A percentile compares a stretch with the other conserved stretches of the same genome.
Conservation (phyloP, 2,888 invertebrate genomes). For the Uropetala carovei region DNA sequence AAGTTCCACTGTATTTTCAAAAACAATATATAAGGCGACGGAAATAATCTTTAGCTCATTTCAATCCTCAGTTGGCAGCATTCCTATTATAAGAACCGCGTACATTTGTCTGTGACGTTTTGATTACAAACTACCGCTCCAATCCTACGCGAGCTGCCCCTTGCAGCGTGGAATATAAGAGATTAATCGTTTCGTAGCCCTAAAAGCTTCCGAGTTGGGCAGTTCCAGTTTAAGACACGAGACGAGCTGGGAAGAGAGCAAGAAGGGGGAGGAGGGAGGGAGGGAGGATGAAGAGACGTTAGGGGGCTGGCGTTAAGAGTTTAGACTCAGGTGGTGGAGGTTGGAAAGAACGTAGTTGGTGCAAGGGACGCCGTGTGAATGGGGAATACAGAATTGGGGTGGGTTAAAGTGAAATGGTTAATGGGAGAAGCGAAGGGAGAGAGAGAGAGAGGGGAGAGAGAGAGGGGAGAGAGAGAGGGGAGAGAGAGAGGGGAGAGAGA, state of each 20-base stretch:
- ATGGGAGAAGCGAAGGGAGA: neutral
- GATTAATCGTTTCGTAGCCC: constrained; percentile 1
- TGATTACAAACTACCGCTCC: neutral
- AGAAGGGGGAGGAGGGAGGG: too few species aligned
- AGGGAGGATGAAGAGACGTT: neutral
- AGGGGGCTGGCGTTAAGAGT: neutral
- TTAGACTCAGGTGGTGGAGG: neutral
- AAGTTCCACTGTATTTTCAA: too few species aligned
- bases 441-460: neutral
- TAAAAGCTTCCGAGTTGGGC: neutral
- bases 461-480: neutral
- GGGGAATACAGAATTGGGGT: neutral
- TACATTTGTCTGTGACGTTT: neutral
- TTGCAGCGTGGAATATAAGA: neutral
- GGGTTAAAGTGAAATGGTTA: neutral
- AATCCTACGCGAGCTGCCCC: neutral
- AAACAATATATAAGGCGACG: too few species aligned
- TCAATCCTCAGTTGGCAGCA: neutral
- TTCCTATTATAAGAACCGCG: neutral
- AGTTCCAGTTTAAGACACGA: neutral
- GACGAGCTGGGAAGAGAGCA: neutral
- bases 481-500: too few species aligned
- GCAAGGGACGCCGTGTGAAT: neutral
- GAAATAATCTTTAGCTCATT: neutral
- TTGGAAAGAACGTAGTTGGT: neutral